Base-by-base conservation (phyloP, 2,113 vertebrate species). In the Campylomormyrus numenius region DNA sequence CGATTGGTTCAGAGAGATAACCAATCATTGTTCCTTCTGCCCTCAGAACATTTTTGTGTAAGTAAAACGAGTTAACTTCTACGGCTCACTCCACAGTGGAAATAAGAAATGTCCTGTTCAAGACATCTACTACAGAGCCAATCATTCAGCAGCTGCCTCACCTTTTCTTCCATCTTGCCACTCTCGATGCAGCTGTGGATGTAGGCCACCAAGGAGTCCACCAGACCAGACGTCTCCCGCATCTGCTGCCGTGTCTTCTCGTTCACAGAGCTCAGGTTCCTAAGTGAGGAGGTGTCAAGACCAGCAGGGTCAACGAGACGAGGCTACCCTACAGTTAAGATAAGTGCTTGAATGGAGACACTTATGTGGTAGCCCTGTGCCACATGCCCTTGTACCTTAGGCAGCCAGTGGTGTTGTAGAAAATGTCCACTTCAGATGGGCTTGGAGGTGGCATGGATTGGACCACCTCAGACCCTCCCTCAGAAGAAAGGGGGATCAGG, bases 181-280 rank as follows among this genome's bases (percentile, higher is more conserved):
- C 97, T 96, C 17, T 98, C 96, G 90, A 98, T 91, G 35, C 97
- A 96, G 0, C 94, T 93, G 91, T 97, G 96, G 86, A 98, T 96
- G 6, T 98, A 99, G 91, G 94, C 94, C 92, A 99, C 97, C 93
- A 99, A 94, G 48, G 98, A 96, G 31, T 99, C 98, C 92, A 99
- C 96, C 90, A 99, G 95, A 62, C 98, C 97, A 0, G 95, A 94
- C 90, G 95, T 97, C n/a, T 97, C 97, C 0, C 98, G 97, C 98
- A 99, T 99, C 95, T 96, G 97, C 95, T 97, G 97, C 42, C 98
- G 97, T 0, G 98, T 99, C 91, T 97, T 97, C 92, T 98, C 97
- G 89, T 97, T 99, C 90, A 98, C 97, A 0, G 98, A 99, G 94
- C 98, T 99, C 95, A 99, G 93, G 90, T 99, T 99, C 92, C 98